A percentile compares a stretch with the other conserved stretches of the same genome.
Conservation (phyloP, 2,113 vertebrate genomes). For the Perca fluviatilis region DNA sequence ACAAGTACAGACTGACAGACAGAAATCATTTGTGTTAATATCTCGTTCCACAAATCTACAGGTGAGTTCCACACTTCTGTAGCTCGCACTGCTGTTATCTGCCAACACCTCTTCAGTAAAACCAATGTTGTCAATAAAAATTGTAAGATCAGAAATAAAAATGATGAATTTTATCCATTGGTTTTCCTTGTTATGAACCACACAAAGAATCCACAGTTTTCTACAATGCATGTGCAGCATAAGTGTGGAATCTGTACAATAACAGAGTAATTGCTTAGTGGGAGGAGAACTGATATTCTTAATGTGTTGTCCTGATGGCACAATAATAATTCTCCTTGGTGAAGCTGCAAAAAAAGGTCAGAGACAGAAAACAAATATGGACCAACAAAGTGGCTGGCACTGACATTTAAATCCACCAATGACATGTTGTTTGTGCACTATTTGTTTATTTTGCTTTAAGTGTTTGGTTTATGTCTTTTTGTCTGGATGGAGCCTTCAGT, state of each 20-base stretch:
- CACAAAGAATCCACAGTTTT: neutral
- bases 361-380: neutral
- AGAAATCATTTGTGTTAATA: neutral
- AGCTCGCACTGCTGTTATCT: neutral
- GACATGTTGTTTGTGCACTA: neutral
- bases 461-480: neutral
- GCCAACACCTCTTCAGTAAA: neutral
- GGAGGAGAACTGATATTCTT: neutral
- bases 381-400: neutral
- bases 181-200: no score
- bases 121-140: neutral
- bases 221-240: neutral
- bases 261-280: conserved; percentile 26
- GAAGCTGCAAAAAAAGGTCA: neutral
- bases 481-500: neutral
- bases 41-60: neutral
- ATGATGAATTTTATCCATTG: neutral
- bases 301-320: neutral
- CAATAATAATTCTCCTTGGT: neutral
- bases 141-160: neutral
- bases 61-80: neutral
- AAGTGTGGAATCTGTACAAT: neutral
- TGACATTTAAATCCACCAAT: conserved; percentile 2
- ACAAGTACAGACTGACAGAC: neutral
- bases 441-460: conserved; percentile 4